phyloP scores from a whole-genome alignment of 2,797 vertebrate species.

The Sebastes wilsoni region DNA sequence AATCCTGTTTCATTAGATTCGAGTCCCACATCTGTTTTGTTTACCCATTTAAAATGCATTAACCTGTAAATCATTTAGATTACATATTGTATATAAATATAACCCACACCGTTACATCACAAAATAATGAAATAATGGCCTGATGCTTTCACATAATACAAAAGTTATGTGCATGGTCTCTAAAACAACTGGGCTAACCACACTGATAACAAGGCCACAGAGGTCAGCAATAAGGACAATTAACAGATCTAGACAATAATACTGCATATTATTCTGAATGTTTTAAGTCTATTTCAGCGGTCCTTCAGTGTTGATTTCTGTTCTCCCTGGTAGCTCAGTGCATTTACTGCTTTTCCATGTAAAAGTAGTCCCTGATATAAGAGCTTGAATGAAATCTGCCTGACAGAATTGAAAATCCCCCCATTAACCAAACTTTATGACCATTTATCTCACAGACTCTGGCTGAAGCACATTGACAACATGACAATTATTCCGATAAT shows the following conservation, averaged over 20 bases:
- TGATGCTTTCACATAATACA: background rate
- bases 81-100: background rate
- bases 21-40: background rate
- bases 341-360: background rate
- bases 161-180: too few species aligned
- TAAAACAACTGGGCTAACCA: too few species aligned
- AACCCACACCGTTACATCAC: accelerated
- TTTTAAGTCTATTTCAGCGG: background rate
- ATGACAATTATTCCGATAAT: background rate
- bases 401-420: background rate
- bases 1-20: background rate
- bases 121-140: background rate
- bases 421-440: background rate
- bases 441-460: background rate
- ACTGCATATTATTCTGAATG: background rate
- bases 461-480: background rate
- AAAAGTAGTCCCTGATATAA: background rate
- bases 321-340: background rate
- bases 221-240: background rate
- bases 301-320: background rate
- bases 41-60: background rate
- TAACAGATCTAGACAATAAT: background rate
- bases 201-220: background rate
- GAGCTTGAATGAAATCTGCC: background rate
- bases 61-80: background rate